These are phyloP conservation scores for Varanus komodoensis DNA, from an alignment of 2,113 vertebrate genomes.

Conservation along the genomic window DNA sequence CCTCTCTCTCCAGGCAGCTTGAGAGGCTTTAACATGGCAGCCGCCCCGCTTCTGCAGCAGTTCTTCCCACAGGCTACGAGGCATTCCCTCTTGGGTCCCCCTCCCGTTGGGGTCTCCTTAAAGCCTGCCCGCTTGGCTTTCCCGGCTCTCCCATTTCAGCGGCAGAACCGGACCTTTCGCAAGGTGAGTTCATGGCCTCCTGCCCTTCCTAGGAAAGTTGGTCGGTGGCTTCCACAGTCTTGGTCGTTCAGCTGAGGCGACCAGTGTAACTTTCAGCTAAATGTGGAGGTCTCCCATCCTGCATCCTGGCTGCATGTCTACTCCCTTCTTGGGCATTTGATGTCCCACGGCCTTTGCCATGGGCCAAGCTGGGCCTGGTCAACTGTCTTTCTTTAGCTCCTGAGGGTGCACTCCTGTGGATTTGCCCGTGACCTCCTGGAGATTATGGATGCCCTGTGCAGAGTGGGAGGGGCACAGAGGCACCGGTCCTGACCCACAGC, in stretches of 20 bases:
- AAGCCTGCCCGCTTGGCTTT: conserved; percentile 86
- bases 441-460: too few species aligned
- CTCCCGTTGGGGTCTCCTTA: conserved; percentile 92
- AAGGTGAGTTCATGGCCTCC: conserved; percentile 75
- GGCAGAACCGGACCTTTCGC: conserved; percentile 83
- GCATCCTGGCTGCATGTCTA: neutral
- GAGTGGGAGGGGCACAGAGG: too few species aligned
- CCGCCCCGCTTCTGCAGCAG: conserved; percentile 87
- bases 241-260: neutral
- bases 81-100: conserved; percentile 92
- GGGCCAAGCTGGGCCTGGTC: neutral
- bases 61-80: conserved; percentile 91
- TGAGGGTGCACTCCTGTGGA: too few species aligned
- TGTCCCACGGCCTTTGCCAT: neutral
- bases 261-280: neutral
- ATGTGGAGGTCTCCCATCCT: neutral
- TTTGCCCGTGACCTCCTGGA: too few species aligned
- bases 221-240: neutral
- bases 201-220: neutral
- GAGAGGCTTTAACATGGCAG: conserved; percentile 86
- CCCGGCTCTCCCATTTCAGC: conserved; percentile 84
- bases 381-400: too few species aligned
- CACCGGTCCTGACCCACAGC: too few species aligned
- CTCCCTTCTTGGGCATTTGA: neutral
- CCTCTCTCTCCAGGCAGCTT: conserved; percentile 82